Conservation (phyloP, 2,113 vertebrate species). For the Tachysurus fulvidraco region DNA sequence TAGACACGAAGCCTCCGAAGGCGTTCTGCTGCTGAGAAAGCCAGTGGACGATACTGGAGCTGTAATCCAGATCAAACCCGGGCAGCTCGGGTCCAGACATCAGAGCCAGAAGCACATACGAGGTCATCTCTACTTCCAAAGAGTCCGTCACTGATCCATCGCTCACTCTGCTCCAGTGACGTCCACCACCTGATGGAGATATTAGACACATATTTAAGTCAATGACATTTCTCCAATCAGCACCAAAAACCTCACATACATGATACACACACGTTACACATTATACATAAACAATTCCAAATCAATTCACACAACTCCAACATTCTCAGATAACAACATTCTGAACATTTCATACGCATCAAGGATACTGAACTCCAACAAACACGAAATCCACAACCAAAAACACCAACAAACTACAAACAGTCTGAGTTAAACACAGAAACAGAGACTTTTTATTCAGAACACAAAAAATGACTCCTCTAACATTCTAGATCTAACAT, state of each 20-base stretch:
- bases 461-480: too few relatives aligned
- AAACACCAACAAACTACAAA: too few relatives aligned
- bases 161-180: background rate
- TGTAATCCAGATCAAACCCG: slow-evolving; percentile 59
- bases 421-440: background rate
- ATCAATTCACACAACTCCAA: too few relatives aligned
- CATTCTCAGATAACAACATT: too few relatives aligned
- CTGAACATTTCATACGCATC: too few relatives aligned
- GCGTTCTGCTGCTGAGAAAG: slow-evolving; percentile 79
- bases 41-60: slow-evolving; percentile 76
- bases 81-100: slow-evolving; percentile 60
- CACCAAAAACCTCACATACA: background rate
- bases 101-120: slow-evolving; percentile 68
- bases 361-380: background rate
- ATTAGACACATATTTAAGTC: background rate
- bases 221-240: background rate
- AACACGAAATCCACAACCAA: too few relatives aligned
- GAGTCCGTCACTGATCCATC: background rate
- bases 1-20: slow-evolving; percentile 82
- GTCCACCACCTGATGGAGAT: background rate
- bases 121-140: background rate
- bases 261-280: too few relatives aligned
- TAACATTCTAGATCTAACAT: too few relatives aligned
- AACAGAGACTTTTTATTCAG: too few relatives aligned
- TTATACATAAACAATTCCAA: too few relatives aligned